Conservation (phyloP, 1,140 invertebrate genomes). For the Ips nitidus region DNA sequence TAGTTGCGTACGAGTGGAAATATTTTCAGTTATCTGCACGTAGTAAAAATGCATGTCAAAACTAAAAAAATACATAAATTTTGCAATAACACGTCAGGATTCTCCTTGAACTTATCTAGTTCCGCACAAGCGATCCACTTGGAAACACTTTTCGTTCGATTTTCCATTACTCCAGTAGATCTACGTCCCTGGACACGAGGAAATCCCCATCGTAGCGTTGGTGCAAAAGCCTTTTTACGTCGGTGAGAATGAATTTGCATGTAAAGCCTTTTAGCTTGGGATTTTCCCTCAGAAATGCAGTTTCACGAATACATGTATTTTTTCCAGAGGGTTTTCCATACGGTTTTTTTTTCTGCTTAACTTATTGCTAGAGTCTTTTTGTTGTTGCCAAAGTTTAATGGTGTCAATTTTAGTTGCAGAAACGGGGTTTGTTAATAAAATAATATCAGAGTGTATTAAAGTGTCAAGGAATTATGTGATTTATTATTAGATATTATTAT, state of each 20-base stretch:
- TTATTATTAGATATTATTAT: no score
- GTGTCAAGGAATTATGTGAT: no score
- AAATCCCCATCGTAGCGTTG: slow-evolving; percentile 26
- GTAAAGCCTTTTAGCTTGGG: slow-evolving; percentile 30
- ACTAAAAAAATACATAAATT: no score
- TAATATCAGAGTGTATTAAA: no score
- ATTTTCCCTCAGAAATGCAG: slow-evolving; percentile 30
- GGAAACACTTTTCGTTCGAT: slow-evolving; percentile 7
- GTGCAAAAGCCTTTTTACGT: slow-evolving; percentile 33
- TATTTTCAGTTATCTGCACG: no score
- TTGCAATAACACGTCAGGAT: no score
- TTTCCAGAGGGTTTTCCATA: slow-evolving; percentile 14
- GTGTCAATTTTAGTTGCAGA: no score
- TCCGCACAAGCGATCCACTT: neutral
- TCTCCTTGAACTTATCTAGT: neutral
- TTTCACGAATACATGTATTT: slow-evolving; percentile 24
- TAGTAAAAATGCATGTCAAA: no score
- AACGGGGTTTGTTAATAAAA: no score
- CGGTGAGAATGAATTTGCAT: slow-evolving; percentile 33
- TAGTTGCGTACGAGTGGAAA: no score
- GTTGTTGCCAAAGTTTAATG: no score
- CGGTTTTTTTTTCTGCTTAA: neutral
- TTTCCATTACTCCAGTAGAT: slow-evolving; percentile 3
- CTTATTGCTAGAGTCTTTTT: no score
- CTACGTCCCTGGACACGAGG: slow-evolving; percentile 11